Evolutionary conservation across 2,797 vertebrate genomes (phyloP).

Genomic region (Octomys mimax): DNA sequence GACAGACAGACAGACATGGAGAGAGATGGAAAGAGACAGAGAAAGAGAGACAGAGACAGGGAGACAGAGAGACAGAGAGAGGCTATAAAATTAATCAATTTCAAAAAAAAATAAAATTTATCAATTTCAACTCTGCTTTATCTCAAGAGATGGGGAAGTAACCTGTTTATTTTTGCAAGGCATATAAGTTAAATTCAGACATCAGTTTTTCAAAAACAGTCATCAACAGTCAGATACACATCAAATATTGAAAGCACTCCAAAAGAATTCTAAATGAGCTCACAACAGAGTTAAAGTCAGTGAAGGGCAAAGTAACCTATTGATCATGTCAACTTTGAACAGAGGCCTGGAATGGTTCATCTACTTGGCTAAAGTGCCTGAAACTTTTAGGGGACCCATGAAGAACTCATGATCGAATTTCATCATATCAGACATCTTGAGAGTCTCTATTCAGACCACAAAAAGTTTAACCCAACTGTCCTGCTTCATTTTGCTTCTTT

Average conservation of each 20-base stretch:
- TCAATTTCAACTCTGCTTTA: constrained; percentile 23
- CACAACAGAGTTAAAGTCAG: constrained; percentile 34
- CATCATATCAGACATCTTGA: constrained; percentile 42
- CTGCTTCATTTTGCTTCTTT: constrained; percentile 55
- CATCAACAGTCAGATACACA: constrained; percentile 26
- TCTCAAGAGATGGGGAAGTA: constrained; percentile 25
- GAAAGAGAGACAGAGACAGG: background rate
- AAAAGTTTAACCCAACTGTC: constrained; percentile 43
- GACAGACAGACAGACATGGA: too few relatives aligned
- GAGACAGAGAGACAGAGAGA: too few relatives aligned
- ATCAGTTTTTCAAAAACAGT: constrained; percentile 22
- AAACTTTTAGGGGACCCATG: constrained; percentile 47
- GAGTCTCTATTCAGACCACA: constrained; percentile 32
- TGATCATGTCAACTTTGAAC: constrained; percentile 52
- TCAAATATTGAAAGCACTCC: constrained; percentile 62
- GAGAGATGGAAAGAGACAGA: too few relatives aligned
- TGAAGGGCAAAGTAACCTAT: constrained; percentile 41
- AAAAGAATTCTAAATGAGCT: constrained; percentile 52
- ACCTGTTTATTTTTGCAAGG: constrained; percentile 43
- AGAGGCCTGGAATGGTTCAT: constrained; percentile 20
- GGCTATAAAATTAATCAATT: too few relatives aligned
- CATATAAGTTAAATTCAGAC: constrained; percentile 52
- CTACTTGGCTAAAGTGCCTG: constrained; percentile 32
- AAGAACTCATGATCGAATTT: constrained; percentile 57
- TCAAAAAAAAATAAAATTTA: background rate